phyloP scores from a whole-genome alignment of 2,797 vertebrate genomes.

The Carduelis carduelis region DNA sequence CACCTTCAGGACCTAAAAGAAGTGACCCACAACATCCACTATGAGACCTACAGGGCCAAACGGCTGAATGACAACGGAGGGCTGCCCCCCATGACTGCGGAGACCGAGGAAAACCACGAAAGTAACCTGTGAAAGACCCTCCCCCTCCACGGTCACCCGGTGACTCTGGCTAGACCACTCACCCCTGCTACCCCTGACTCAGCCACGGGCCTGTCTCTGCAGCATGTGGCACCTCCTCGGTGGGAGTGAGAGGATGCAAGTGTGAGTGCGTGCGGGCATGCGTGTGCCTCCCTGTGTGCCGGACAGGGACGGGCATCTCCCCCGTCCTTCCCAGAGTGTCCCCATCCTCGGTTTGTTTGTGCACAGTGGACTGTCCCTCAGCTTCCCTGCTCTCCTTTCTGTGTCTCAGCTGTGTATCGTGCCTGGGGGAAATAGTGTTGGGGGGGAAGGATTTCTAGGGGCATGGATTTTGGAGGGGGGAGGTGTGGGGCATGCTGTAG shows the following conservation, averaged over 20 bases:
- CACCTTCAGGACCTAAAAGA: constrained; percentile 98
- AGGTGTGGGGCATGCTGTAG: neutral
- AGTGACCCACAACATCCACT: constrained; percentile 98
- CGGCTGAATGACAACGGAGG: constrained; percentile 94
- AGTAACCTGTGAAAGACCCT: constrained; percentile 85
- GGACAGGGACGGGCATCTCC: constrained; percentile 29
- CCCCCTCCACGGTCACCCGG: neutral
- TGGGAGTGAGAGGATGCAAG: neutral
- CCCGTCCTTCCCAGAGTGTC: constrained; percentile 34
- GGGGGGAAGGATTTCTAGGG: constrained; percentile 17
- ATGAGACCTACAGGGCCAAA: constrained; percentile 96
- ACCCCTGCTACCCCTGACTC: constrained; percentile 47
- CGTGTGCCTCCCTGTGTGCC: neutral
- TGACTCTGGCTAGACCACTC: constrained; percentile 42
- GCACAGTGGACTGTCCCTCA: constrained; percentile 50
- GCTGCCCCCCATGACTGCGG: constrained; percentile 86
- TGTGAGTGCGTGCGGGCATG: neutral
- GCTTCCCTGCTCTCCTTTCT: constrained; percentile 62
- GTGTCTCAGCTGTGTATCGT: constrained; percentile 52
- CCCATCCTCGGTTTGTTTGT: constrained; percentile 13
- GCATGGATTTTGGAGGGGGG: neutral
- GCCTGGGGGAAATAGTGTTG: neutral
- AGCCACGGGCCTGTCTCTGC: constrained; percentile 54
- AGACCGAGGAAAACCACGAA: constrained; percentile 79
- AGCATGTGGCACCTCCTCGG: constrained; percentile 40